A percentile compares a stretch with the other conserved stretches of the same genome.
Evolutionary conservation across 2,797 vertebrate species (phyloP).

Genomic region (Sebastes hubbsi): DNA sequence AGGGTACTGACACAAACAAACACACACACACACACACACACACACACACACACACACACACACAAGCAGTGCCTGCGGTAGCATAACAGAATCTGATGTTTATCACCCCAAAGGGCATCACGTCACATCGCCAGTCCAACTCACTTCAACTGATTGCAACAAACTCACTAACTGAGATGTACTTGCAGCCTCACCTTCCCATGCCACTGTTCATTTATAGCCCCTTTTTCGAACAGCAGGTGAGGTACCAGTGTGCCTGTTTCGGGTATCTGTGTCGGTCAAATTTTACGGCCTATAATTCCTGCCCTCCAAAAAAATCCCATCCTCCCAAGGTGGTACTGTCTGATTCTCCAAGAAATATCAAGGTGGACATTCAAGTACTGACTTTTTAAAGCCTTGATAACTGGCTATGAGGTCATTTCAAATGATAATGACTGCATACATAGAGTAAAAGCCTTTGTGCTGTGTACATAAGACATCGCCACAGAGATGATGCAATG

Average conservation of each 20-base stretch:
- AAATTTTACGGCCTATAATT: background rate
- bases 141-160: slow-evolving; percentile 36
- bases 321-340: background rate
- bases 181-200: slow-evolving; percentile 12
- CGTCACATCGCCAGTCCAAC: slow-evolving; percentile 33
- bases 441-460: background rate
- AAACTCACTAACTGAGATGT: slow-evolving; percentile 33
- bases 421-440: slow-evolving; percentile 24
- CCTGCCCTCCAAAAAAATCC: background rate
- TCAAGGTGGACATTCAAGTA: background rate
- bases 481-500: slow-evolving; percentile 32
- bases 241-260: background rate
- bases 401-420: background rate
- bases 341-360: background rate
- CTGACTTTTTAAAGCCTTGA: background rate
- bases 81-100: slow-evolving; percentile 42
- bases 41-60: background rate
- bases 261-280: background rate
- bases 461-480: slow-evolving; percentile 14
- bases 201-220: slow-evolving; percentile 23
- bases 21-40: background rate
- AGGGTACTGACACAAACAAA: slow-evolving; percentile 48
- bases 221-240: background rate
- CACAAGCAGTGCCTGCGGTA: slow-evolving; percentile 8
- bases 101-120: slow-evolving; percentile 57